These are phyloP conservation scores for Platycheirus rosarum DNA, from an alignment of 2,888 invertebrate species.

Conservation along the genomic window DNA sequence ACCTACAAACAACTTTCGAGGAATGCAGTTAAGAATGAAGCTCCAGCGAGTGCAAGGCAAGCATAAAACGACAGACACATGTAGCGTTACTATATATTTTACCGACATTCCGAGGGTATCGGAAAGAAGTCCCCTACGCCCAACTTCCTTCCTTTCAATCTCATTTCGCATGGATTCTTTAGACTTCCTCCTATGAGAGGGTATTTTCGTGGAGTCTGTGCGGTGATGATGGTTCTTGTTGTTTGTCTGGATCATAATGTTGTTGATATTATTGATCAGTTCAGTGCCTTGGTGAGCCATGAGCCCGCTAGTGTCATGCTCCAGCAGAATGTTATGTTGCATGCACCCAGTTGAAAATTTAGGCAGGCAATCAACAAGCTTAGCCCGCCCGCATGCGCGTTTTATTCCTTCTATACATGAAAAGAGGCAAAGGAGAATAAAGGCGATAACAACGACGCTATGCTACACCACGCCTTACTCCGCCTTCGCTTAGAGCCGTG, in stretches of 20 bases:
- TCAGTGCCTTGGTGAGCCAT: slow-evolving; percentile 51
- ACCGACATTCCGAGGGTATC: slow-evolving; percentile 36
- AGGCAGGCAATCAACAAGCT: slow-evolving; percentile 35
- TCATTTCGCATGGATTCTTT: slow-evolving; percentile 22
- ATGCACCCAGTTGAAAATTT: slow-evolving; percentile 41
- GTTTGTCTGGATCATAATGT: slow-evolving; percentile 24
- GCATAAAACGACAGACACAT: slow-evolving; percentile 57
- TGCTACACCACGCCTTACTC: not conserved
- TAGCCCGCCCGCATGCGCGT: slow-evolving; percentile 58
- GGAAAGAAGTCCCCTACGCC: slow-evolving; percentile 2
- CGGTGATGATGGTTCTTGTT: slow-evolving; percentile 10
- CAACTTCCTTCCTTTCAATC: not conserved
- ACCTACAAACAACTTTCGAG: slow-evolving; percentile 53
- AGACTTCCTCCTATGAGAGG: slow-evolving; percentile 39
- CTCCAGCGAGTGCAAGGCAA: slow-evolving; percentile 59
- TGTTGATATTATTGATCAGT: slow-evolving; percentile 52
- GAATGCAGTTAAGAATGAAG: slow-evolving; percentile 69
- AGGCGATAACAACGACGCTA: slow-evolving; percentile 23
- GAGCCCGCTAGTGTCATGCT: slow-evolving; percentile 14
- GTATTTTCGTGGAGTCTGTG: slow-evolving; percentile 21
- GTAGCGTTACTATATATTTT: slow-evolving; percentile 45
- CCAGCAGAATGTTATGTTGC: slow-evolving; percentile 6
- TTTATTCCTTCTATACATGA: slow-evolving; percentile 22
- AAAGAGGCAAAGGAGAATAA: slow-evolving; percentile 21
- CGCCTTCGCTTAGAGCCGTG: not conserved